phyloP scores from a whole-genome alignment of 35 echinoderm and acorn worm species.

The Diadema setosum region DNA sequence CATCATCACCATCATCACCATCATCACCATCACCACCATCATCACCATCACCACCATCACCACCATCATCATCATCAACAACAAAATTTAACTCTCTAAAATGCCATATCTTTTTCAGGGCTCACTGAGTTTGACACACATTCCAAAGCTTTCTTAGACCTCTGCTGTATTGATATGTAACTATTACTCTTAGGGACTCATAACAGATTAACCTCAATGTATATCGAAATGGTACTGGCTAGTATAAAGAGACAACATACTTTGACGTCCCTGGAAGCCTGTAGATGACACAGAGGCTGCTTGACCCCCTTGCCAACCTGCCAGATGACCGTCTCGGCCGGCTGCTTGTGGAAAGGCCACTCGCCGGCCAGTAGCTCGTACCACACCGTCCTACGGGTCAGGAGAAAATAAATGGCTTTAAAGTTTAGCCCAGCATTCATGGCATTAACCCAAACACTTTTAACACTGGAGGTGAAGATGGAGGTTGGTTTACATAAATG shows the following conservation, averaged over 20 bases:
- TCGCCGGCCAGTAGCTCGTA: slow-evolving; percentile 73
- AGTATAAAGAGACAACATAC: slow-evolving; percentile 28
- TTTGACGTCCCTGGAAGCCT: slow-evolving; percentile 97
- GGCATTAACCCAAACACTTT: too few species aligned
- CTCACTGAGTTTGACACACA: neutral
- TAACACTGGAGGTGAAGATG: too few species aligned
- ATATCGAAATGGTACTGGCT: neutral
- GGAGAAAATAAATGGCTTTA: too few species aligned
- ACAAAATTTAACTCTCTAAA: neutral
- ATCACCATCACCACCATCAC: too few species aligned
- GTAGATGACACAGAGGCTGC: slow-evolving; percentile 74
- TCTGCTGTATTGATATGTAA: neutral
- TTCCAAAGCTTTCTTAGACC: neutral
- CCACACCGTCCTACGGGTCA: slow-evolving; percentile 72
- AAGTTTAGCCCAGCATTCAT: too few species aligned
- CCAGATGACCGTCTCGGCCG: slow-evolving; percentile 88
- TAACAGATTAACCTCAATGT: too few species aligned
- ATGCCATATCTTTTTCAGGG: neutral
- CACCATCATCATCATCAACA: neutral
- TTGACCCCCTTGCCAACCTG: slow-evolving; percentile 95
- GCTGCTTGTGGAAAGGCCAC: slow-evolving; percentile 81
- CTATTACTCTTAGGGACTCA: too few species aligned
- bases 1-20: too few species aligned
- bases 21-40: too few species aligned
- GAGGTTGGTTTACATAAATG: too few species aligned